Evolutionary conservation across 64 coral and sea anemone species (phyloP).

Genomic region (Stichodactyla mertensii): DNA sequence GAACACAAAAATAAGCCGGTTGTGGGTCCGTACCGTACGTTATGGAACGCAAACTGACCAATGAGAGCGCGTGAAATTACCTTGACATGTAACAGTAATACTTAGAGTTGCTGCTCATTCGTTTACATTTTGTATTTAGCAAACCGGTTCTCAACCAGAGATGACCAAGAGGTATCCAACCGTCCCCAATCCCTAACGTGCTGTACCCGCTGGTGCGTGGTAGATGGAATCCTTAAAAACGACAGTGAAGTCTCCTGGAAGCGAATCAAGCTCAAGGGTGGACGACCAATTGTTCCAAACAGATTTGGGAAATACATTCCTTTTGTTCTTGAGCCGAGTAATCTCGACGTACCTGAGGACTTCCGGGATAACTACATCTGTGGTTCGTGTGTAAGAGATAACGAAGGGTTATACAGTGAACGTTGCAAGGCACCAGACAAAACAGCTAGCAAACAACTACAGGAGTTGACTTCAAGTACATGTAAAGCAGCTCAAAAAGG

Average conservation of each 20-base stretch:
- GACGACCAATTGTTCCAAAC: conserved; percentile 67
- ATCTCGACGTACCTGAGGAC: conserved; percentile 12
- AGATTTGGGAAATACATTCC: conserved; percentile 75
- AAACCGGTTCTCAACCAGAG: background rate
- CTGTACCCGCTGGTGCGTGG: conserved; percentile 60
- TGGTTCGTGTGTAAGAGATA: conserved; percentile 57
- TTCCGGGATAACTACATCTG: conserved; percentile 82
- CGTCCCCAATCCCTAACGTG: background rate
- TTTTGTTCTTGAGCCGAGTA: conserved; percentile 55
- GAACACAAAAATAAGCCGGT: too few relatives aligned
- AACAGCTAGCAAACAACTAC: background rate
- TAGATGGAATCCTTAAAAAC: conserved; percentile 61
- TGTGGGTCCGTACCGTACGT: too few relatives aligned
- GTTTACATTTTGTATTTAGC: background rate
- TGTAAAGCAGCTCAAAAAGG: background rate
- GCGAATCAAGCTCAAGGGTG: conserved; percentile 50
- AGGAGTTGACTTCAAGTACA: background rate
- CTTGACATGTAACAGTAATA: too few relatives aligned
- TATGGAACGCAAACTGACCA: too few relatives aligned
- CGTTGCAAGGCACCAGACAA: background rate
- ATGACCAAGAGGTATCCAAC: background rate
- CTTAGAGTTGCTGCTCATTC: background rate
- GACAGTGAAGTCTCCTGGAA: conserved; percentile 45
- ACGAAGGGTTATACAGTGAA: conserved; percentile 29
- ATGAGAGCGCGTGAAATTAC: too few relatives aligned